Percentiles rank a stretch among this genome's conserved stretches.
Conservation (phyloP, 2,797 vertebrate species). For the Anniella stebbinsi region DNA sequence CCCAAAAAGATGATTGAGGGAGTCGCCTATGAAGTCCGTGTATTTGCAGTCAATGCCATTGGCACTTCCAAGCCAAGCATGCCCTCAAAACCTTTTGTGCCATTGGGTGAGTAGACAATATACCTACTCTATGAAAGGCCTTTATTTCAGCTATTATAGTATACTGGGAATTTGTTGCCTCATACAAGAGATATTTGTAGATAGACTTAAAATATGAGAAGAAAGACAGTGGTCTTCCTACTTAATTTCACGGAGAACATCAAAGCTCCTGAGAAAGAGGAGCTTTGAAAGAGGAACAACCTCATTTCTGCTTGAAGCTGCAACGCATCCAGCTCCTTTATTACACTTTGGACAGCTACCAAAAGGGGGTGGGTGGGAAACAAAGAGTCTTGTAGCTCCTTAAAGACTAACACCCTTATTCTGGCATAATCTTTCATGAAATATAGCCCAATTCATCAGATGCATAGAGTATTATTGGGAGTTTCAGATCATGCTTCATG, state of each 20-base stretch:
- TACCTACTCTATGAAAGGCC: background rate
- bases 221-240: background rate
- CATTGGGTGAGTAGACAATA: slow-evolving; percentile 89
- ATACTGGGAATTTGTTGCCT: background rate
- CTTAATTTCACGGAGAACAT: background rate
- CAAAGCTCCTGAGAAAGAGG: background rate
- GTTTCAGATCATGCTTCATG: too few species aligned
- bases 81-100: slow-evolving; percentile 95
- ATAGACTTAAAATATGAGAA: background rate
- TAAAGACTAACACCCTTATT: too few species aligned
- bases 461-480: too few species aligned
- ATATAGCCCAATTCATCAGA: too few species aligned
- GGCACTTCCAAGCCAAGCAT: slow-evolving; percentile 96
- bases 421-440: too few species aligned
- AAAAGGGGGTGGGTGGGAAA: background rate
- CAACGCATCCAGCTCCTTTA: background rate
- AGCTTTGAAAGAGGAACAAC: background rate
- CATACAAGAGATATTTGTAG: background rate
- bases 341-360: background rate
- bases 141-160: background rate
- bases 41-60: slow-evolving; percentile 95
- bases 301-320: background rate
- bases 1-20: slow-evolving; percentile 99
- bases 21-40: slow-evolving; percentile 95
- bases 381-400: too few species aligned